Evolutionary conservation across 2,888 invertebrate genomes (phyloP).

Genomic region (Caenorhabditis sp.): DNA sequence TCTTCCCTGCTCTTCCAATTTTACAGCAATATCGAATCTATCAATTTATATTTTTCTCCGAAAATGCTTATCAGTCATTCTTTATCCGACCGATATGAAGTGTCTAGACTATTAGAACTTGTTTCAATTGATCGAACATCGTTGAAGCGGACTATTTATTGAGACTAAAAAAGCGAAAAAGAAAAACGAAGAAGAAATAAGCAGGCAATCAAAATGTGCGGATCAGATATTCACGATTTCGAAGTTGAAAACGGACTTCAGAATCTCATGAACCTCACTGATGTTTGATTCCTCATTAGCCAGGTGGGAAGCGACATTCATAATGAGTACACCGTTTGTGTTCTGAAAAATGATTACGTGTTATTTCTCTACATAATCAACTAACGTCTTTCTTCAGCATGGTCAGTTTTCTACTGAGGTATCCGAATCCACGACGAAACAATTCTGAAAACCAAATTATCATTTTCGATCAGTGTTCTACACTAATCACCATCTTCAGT

Average conservation of each 20-base stretch:
- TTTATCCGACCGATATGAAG: too few species aligned
- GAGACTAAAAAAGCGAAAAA: background rate
- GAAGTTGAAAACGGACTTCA: background rate
- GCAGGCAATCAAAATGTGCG: background rate
- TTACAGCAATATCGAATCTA: background rate
- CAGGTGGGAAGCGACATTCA: background rate
- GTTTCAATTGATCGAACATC: too few species aligned
- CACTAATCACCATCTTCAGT: conserved; percentile 19
- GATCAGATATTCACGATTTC: background rate
- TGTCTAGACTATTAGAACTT: too few species aligned
- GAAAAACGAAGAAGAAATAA: background rate
- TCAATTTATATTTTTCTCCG: too few species aligned
- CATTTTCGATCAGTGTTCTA: background rate
- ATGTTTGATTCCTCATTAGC: background rate
- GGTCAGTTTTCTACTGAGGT: conserved; percentile 1
- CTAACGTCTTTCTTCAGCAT: background rate
- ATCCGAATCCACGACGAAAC: conserved; percentile 19
- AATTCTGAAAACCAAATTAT: background rate
- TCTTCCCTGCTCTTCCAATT: background rate
- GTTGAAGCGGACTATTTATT: too few species aligned
- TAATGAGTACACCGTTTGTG: background rate
- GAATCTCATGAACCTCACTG: background rate
- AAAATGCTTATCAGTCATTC: too few species aligned
- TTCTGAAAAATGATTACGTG: conserved; percentile 2
- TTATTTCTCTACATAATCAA: background rate